Evolutionary conservation across 2,888 invertebrate genomes (phyloP).

Genomic region (Mythimna ferrago): DNA sequence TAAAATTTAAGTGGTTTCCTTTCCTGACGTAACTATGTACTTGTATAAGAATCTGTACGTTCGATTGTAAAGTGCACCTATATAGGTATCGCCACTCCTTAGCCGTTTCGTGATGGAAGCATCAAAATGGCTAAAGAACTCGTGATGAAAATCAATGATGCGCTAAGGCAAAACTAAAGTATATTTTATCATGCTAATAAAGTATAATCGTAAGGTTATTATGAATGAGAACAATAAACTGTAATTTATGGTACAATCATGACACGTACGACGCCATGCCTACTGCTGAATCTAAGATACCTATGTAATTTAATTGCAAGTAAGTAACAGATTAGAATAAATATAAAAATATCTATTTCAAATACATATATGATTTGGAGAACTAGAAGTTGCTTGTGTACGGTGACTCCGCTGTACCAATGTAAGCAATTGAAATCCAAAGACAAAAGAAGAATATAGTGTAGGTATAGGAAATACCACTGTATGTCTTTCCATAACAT

Average conservation of each 20-base stretch:
- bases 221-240: conserved; percentile 32
- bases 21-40: conserved; percentile 78
- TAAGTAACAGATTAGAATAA: background rate
- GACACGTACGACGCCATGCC: conserved; percentile 6
- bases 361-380: too few species aligned
- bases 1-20: conserved; percentile 88
- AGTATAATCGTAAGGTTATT: conserved; percentile 41
- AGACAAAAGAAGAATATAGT: too few species aligned
- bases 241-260: conserved; percentile 18
- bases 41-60: conserved; percentile 74
- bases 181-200: conserved; percentile 47
- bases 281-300: conserved; percentile 18
- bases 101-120: background rate
- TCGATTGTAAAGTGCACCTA: conserved; percentile 65
- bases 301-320: background rate
- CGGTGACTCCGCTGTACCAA: too few species aligned
- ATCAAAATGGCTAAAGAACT: background rate
- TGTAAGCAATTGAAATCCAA: too few species aligned
- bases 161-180: conserved; percentile 42
- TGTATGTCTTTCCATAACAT: background rate
- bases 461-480: too few species aligned
- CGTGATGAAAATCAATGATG: conserved; percentile 51
- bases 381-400: too few species aligned
- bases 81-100: conserved; percentile 11
- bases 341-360: too few species aligned